These are phyloP conservation scores for Spongia lamella DNA, from an alignment of 37 sponge, comb jelly and placozoan genomes.

Conservation along the genomic window DNA sequence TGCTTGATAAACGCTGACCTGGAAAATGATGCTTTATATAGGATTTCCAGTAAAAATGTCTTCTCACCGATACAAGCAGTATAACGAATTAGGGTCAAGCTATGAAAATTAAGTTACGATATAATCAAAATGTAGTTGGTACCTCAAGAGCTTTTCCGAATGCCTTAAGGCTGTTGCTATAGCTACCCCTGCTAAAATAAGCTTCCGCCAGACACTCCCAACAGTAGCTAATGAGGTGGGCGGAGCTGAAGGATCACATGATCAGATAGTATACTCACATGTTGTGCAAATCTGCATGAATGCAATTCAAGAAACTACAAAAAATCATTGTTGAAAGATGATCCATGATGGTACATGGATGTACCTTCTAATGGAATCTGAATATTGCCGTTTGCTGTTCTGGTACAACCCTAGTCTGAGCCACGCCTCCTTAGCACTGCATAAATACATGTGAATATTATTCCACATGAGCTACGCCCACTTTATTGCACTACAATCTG, in stretches of 20 bases:
- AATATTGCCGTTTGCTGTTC: constrained; percentile 28
- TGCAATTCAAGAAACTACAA: constrained; percentile 46
- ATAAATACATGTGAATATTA: not conserved
- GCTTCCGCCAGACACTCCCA: constrained; percentile 91
- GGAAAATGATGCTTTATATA: not conserved
- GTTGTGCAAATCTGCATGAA: constrained; percentile 15
- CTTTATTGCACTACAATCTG: constrained; percentile 1
- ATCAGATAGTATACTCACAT: constrained; percentile 17
- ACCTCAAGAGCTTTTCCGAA: constrained; percentile 71
- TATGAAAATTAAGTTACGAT: constrained; percentile 7
- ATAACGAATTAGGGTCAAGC: constrained; percentile 59
- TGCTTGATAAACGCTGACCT: constrained; percentile 68
- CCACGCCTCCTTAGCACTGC: constrained; percentile 61
- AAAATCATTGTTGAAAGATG: not conserved
- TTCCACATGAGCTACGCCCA: not conserved
- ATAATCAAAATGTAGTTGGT: not conserved
- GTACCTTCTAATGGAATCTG: constrained; percentile 69
- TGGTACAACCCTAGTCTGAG: constrained; percentile 74
- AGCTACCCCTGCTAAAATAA: constrained; percentile 73
- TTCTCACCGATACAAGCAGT: constrained; percentile 67
- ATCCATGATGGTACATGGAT: not conserved
- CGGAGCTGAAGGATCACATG: not conserved
- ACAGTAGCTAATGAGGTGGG: constrained; percentile 25
- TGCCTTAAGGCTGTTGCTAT: constrained; percentile 70
- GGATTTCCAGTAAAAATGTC: not conserved